phyloP scores from a whole-genome alignment of 2,113 vertebrate genomes.

The Gymnarchus niloticus region DNA sequence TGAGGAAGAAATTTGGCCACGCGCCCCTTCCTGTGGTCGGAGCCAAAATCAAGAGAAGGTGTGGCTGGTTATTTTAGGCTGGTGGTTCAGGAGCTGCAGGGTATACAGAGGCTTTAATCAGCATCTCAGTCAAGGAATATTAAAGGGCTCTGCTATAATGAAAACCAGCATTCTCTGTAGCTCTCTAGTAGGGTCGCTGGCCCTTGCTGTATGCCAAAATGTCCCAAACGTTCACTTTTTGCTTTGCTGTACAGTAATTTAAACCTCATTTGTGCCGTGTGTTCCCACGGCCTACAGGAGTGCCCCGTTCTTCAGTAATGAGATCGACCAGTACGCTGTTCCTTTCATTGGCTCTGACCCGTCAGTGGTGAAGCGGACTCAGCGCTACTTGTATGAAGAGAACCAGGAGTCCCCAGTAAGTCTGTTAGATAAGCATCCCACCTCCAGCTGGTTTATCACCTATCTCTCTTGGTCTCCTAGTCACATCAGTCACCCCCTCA shows the following conservation, averaged over 20 bases:
- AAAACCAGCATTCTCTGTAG: neutral
- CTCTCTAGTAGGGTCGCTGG: neutral
- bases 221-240: neutral
- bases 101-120: too few species aligned
- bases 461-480: neutral
- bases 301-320: slow-evolving; percentile 72
- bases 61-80: neutral
- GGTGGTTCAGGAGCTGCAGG: neutral
- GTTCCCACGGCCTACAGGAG: slow-evolving; percentile 62
- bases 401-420: slow-evolving; percentile 75
- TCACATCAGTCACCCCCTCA: neutral
- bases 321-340: slow-evolving; percentile 74
- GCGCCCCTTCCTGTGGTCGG: slow-evolving; percentile 74
- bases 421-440: slow-evolving; percentile 19
- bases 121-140: neutral
- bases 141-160: neutral
- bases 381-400: slow-evolving; percentile 76
- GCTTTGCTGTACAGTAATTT: neutral
- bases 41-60: slow-evolving; percentile 79
- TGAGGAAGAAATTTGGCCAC: slow-evolving; percentile 70
- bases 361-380: slow-evolving; percentile 85
- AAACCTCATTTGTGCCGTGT: neutral
- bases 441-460: neutral
- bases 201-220: neutral
- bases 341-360: slow-evolving; percentile 83